Base-by-base conservation (phyloP, 2,113 vertebrate species). In the Seriola aureovittata region DNA sequence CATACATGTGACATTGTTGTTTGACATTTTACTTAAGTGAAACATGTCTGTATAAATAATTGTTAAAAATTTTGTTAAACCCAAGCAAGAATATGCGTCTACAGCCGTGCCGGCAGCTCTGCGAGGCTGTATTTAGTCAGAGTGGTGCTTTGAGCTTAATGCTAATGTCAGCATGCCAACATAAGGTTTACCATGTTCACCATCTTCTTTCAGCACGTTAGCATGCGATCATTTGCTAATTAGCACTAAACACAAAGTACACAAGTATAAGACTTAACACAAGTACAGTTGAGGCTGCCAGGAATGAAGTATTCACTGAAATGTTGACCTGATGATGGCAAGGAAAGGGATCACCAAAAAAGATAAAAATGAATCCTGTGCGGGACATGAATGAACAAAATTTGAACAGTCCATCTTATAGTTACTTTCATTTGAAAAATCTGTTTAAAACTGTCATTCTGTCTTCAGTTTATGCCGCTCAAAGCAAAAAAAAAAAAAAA, bases 71-170 rank as follows among this genome's bases (percentile, higher is more conserved):
- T 2, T 8, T 42, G 40, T 42, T 11, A 8, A 42, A 11, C 40
- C 40, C 40, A 11, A 42, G 40, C 40, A 42, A 42, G 40, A 42
- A 9, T 10, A 42, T 11, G 40, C 2, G 40, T 42, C 40, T 10
- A 11, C 40, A 42, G 40, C 40, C 40, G 9, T 42, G 40, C 40
- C 8, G 11, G 40, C 40, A 42, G 7, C 40, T 42, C 40, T 2
- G 40, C 8, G 1, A 42, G 40, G 38, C 65, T 32, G 29, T 38
- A 10, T 16, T 63, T 63, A 38, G 32, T 17, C 60, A 65, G 38
- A 42, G 63, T 21, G 21, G 38, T 38, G 32, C 66, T 64, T 34
- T 48, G 38, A 76, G 72, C 12, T 63, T 36, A 82, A 25, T 48
- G 8, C 34, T 36, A 36, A 36, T 36, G 34, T 36, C 34, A 36